These are phyloP conservation scores for Odontomyia ornata DNA, from an alignment of 2,888 invertebrate species.

Conservation along the genomic window DNA sequence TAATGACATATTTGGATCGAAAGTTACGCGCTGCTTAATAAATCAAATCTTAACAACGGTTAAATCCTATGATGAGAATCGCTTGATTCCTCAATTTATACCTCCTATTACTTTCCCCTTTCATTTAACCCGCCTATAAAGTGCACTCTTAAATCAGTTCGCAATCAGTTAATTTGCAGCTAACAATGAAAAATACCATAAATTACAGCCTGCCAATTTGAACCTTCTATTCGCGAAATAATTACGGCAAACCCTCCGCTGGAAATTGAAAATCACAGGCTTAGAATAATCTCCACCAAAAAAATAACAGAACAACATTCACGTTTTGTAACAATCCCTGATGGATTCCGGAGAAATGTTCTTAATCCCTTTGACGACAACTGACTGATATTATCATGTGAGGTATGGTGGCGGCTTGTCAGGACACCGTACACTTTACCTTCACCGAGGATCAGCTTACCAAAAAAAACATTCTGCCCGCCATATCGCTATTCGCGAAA, in stretches of 20 bases:
- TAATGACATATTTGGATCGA: too few relatives aligned
- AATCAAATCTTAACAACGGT: too few relatives aligned
- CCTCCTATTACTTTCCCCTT: too few relatives aligned
- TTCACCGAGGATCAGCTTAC: constrained; percentile 19
- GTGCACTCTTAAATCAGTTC: neutral
- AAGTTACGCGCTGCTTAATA: too few relatives aligned
- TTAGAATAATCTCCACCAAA: constrained; percentile 32
- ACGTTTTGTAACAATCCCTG: neutral
- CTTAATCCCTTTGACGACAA: constrained; percentile 27
- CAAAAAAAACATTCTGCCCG: neutral
- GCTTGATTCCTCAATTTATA: too few relatives aligned
- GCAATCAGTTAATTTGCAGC: constrained; percentile 2
- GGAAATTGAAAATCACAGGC: constrained; percentile 25
- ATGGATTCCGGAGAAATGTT: neutral
- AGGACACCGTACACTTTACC: neutral
- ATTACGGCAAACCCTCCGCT: constrained; percentile 18
- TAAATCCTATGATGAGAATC: too few relatives aligned
- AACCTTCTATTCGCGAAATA: constrained; percentile 25
- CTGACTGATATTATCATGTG: constrained; percentile 17
- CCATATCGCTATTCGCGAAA: constrained; percentile 24
- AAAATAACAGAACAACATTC: neutral
- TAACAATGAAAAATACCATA: neutral
- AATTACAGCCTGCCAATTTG: constrained; percentile 7
- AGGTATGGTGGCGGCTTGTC: neutral
- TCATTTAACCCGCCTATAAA: too few relatives aligned